Evolutionary conservation across 2,888 invertebrate genomes (phyloP).

Genomic region (Charanyca ferruginea): DNA sequence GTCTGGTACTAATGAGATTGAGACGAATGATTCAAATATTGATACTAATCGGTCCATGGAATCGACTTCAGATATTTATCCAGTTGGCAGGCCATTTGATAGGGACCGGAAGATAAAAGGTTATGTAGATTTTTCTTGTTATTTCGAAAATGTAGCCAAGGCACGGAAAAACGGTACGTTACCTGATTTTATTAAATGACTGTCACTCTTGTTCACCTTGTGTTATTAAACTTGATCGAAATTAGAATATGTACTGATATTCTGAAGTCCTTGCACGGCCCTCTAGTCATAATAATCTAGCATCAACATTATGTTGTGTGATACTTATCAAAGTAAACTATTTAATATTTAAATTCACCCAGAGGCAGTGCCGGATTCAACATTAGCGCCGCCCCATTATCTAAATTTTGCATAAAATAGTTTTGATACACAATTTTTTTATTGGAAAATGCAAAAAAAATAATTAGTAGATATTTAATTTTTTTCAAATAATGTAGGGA

Average conservation of each 20-base stretch:
- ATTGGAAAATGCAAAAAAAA: too few relatives aligned
- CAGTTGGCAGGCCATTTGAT: constrained; percentile 85
- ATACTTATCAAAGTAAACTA: not conserved
- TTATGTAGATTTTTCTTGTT: constrained; percentile 96
- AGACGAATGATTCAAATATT: constrained; percentile 77
- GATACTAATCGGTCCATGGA: constrained; percentile 85
- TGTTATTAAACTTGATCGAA: not conserved
- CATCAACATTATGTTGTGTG: not conserved
- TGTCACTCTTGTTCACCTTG: not conserved
- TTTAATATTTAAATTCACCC: not conserved
- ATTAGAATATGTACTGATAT: not conserved
- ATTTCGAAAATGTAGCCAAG: constrained; percentile 93
- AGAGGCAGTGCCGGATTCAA: too few relatives aligned
- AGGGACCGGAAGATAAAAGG: constrained; percentile 94
- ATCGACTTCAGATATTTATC: constrained; percentile 85
- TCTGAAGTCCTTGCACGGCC: not conserved
- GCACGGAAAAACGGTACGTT: constrained; percentile 93
- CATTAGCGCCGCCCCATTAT: too few relatives aligned
- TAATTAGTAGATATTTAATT: too few relatives aligned
- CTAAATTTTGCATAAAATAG: too few relatives aligned
- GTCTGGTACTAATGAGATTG: constrained; percentile 77
- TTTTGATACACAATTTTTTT: too few relatives aligned
- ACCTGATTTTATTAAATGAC: constrained; percentile 91
- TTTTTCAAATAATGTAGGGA: too few relatives aligned
- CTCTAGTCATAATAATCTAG: constrained; percentile 1